These are phyloP conservation scores for Hoplodrina ambigua DNA, from an alignment of 2,888 invertebrate genomes.

Conservation along the genomic window DNA sequence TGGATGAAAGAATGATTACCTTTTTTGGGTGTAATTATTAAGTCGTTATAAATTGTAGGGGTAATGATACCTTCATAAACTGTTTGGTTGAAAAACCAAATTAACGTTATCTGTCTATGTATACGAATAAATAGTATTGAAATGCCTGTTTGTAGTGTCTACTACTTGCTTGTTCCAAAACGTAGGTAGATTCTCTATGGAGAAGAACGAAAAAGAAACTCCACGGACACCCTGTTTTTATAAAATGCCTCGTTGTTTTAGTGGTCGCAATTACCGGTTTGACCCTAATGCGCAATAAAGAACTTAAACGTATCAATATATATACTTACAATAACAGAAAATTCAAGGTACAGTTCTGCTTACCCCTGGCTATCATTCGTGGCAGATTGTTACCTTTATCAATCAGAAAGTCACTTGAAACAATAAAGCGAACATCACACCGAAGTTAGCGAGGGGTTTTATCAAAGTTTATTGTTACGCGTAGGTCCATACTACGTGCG, in stretches of 20 bases:
- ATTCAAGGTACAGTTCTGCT: background rate
- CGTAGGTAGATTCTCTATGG: no score
- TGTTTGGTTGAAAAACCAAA: background rate
- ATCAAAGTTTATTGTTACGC: slow-evolving; percentile 34
- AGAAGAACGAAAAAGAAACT: no score
- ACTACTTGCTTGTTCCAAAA: no score
- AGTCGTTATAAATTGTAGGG: background rate
- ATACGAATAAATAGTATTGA: no score
- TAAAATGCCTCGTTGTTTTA: no score
- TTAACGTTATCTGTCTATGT: no score
- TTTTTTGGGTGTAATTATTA: background rate
- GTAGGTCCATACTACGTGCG: background rate
- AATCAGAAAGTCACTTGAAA: slow-evolving; percentile 20
- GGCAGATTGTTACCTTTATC: slow-evolving; percentile 20
- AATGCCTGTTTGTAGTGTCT: no score
- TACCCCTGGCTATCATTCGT: background rate
- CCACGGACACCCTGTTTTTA: no score
- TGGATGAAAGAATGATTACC: background rate
- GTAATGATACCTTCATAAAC: background rate
- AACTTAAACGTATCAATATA: no score
- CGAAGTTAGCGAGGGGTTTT: slow-evolving; percentile 17
- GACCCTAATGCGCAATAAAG: no score
- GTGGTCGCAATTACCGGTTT: no score
- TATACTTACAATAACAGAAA: no score
- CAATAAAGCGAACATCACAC: slow-evolving; percentile 32